Base-by-base conservation (phyloP, 2,797 vertebrate genomes). In the Falco peregrinus region DNA sequence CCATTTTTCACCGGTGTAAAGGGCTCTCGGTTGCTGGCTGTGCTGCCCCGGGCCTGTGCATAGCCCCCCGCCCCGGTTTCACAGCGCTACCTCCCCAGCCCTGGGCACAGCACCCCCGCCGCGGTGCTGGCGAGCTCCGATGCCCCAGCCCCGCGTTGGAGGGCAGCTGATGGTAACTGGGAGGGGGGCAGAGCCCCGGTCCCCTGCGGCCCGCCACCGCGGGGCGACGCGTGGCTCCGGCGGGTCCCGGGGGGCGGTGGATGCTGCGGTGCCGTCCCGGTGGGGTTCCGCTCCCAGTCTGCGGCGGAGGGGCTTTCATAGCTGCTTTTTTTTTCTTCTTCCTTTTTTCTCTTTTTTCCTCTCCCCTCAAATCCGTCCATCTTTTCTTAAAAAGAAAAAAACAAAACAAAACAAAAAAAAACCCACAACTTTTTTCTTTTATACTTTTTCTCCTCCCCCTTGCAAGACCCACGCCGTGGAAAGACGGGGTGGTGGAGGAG, bases 401-500 rank as follows among this genome's bases (percentile, higher is more conserved):
- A 45, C 17, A 43, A 43, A 16, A 13, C 43, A 16, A 43, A 43
- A 13, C 43, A 43, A 43, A 43, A 43, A 43, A 43, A 45, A 45
- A 17, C 43, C 17, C 41, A 43, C 43, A 45, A 45, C 43, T 45
- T 68, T 86, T 82, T 74, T 39, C 13, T 50, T 70, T 11, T 84
- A 70, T 45, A 18, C 11, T 70, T 25, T 22, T 29, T 43, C 53
- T 53, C 11, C 5, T 1, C 1, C 33, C 45, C 41, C 29, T 61
- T 21, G 59, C 64, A 50, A 61, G 26, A 92, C 86, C 80, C 94
- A 80, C 94, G 89, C 89, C 24, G 94, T 94, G 91, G 93, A 96
- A 95, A 96, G 80, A 64, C 91, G 47, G 60, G 59, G 89, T 90
- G 75, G 90, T 93, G 92, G 79, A 76, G 83, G 90, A 94, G 89